Base-by-base conservation (phyloP, 2,888 invertebrate genomes). In the Platerodrilus igneus region DNA sequence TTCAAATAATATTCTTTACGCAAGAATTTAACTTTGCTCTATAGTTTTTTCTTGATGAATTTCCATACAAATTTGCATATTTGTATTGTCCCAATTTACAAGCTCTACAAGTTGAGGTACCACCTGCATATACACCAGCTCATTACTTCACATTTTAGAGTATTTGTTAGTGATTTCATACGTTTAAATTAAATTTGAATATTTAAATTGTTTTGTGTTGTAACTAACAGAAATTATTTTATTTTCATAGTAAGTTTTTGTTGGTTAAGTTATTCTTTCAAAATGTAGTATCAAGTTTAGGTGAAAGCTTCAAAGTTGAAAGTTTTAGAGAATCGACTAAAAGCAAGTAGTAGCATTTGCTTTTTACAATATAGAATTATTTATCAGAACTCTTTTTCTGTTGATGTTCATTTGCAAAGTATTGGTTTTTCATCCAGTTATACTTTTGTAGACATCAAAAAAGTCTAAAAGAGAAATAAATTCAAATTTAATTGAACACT, bases 71-170 rank as follows among this genome's bases (percentile, higher is more conserved):
- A 58, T 57, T 58, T 58, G 56, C 58, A 58, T 58, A 57, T 56
- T 56, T 53, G 53, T 55, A 57, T 58, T 52, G 53, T 54, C 53
- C 51, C 58, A 56, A 58, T 58, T 58, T 58, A 57, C 58, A 56
- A 55, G 55, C 56, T 44, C 48, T 51, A 51, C 50, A 52, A 52
- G 48, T 51, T 34, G 48, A 43, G 51, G 46, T 50, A 48, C 52
- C 56, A 55, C 55, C 53, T 56, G 56, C 53, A 56, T 40, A 53
- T 39, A 53, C 53, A 37, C 44, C 41, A 42, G 36, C 41, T 41
- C 35, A 34, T 27, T 44, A 29, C n/a, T 37, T 38, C 36, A 37
- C 41, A 43, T 43, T 43, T 43, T 35, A 43, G 38, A 35, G 43
- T 30, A 38, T 39, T 38, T 39, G 43, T 43, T 43, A 43, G 39